Evolutionary conservation across 2,888 invertebrate genomes (phyloP).

Genomic region (Hydraecia micacea): DNA sequence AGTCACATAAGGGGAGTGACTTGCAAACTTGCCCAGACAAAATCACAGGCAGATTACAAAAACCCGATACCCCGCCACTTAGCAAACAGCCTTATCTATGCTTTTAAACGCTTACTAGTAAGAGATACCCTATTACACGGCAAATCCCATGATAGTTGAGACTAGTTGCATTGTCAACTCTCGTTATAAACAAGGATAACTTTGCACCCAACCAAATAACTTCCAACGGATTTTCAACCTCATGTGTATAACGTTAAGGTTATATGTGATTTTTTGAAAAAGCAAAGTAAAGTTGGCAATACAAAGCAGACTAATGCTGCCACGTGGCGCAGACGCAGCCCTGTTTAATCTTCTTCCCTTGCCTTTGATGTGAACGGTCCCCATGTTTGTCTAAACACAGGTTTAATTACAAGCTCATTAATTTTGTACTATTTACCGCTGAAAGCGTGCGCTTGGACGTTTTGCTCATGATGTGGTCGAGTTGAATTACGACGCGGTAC

Average conservation of each 20-base stretch:
- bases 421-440: slow-evolving; percentile 87
- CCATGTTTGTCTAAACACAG: slow-evolving; percentile 87
- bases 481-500: slow-evolving; percentile 57
- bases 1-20: slow-evolving; percentile 56
- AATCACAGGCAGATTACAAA: slow-evolving; percentile 71
- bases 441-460: slow-evolving; percentile 66
- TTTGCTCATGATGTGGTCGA: slow-evolving; percentile 49
- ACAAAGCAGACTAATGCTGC: slow-evolving; percentile 79
- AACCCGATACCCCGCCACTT: slow-evolving; percentile 74
- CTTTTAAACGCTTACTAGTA: slow-evolving; percentile 79
- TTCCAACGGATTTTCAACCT: slow-evolving; percentile 59
- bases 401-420: slow-evolving; percentile 89
- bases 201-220: slow-evolving; percentile 33
- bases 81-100: slow-evolving; percentile 77
- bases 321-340: slow-evolving; percentile 88
- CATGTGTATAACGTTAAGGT: slow-evolving; percentile 44
- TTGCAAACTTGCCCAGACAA: slow-evolving; percentile 53
- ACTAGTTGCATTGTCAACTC: slow-evolving; percentile 88
- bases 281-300: slow-evolving; percentile 65
- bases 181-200: slow-evolving; percentile 69
- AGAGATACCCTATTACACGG: slow-evolving; percentile 83
- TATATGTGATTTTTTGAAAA: not conserved
- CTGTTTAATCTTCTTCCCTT: slow-evolving; percentile 85
- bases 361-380: slow-evolving; percentile 86
- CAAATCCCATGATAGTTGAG: slow-evolving; percentile 88